A percentile compares a stretch with the other conserved stretches of the same genome.
phyloP scores from a whole-genome alignment of 2,888 invertebrate species.

The Metacarcinus magister region DNA sequence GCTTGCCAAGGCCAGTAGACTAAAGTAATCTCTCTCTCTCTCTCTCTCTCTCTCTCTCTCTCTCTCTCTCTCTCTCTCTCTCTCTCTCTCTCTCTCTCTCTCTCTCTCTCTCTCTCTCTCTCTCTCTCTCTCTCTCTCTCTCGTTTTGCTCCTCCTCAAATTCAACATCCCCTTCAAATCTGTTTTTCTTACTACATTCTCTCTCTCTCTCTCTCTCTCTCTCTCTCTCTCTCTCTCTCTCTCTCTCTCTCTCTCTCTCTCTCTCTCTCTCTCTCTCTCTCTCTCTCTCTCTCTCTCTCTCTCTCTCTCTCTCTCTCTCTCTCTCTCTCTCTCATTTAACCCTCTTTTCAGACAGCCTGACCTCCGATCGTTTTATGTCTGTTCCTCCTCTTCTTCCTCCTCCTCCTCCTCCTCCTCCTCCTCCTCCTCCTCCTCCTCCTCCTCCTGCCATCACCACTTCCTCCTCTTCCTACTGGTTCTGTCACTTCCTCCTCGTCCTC shows the following conservation, averaged over 20 bases:
- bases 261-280: too few relatives aligned
- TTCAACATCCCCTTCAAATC: neutral
- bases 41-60: neutral
- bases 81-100: slow-evolving; percentile 51
- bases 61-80: neutral
- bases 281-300: neutral
- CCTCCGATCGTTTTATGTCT: too few relatives aligned
- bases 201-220: neutral
- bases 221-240: neutral
- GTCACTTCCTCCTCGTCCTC: neutral
- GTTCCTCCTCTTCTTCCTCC: too few relatives aligned
- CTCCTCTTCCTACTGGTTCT: too few relatives aligned
- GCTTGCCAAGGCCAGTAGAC: too few relatives aligned
- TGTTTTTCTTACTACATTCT: neutral
- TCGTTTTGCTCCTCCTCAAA: neutral
- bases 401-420: too few relatives aligned
- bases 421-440: too few relatives aligned
- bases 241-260: too few relatives aligned
- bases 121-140: slow-evolving; percentile 51
- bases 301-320: neutral
- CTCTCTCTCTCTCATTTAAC: too few relatives aligned
- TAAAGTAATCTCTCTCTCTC: neutral
- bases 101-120: slow-evolving; percentile 53
- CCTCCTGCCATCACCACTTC: too few relatives aligned
- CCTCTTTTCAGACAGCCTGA: too few relatives aligned